A percentile compares a stretch with the other conserved stretches of the same genome.
phyloP scores from a whole-genome alignment of 2,797 vertebrate species.

The Clamator glandarius region DNA sequence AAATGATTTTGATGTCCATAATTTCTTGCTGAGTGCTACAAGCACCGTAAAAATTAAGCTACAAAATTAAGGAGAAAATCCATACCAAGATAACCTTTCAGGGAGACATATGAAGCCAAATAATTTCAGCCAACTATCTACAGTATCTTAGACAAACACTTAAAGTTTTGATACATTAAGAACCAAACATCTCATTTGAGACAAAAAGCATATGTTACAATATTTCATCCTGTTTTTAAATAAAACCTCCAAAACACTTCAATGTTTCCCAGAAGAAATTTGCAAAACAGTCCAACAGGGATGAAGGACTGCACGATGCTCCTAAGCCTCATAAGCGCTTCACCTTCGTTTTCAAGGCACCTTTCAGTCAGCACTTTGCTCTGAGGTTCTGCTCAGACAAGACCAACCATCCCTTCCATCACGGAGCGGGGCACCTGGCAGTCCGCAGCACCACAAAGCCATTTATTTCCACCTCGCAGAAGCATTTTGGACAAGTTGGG shows the following conservation, averaged over 20 bases:
- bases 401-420: fast-evolving
- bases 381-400: background rate
- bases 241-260: background rate
- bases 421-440: background rate
- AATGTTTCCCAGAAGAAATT: fast-evolving
- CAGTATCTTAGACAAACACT: background rate
- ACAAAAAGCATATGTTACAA: background rate
- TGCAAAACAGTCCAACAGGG: background rate
- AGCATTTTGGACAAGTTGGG: fast-evolving
- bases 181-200: background rate
- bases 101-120: background rate
- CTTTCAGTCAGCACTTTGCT: fast-evolving
- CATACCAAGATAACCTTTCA: background rate
- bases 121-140: background rate
- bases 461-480: fast-evolving
- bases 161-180: background rate
- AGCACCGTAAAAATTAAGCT: background rate
- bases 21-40: background rate
- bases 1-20: background rate
- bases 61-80: background rate
- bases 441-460: background rate
- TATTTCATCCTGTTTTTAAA: background rate
- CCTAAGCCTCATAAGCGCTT: background rate
- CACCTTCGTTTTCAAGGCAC: background rate
- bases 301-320: background rate